Conservation (phyloP, 1,140 invertebrate species). For the Panagrolaimus sp. region DNA sequence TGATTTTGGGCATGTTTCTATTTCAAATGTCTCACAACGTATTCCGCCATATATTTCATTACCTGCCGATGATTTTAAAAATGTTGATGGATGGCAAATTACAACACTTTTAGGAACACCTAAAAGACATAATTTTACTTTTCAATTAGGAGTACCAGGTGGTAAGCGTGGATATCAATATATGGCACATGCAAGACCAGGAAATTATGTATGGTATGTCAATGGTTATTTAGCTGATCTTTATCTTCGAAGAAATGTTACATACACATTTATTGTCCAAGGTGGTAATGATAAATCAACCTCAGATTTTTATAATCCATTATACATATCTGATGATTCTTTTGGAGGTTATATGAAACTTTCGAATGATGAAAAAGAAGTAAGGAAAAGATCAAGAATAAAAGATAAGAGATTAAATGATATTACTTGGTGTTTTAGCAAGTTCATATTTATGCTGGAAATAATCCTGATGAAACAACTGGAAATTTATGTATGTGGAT, state of each 20-base stretch:
- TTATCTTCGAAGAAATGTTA: conserved; percentile 78
- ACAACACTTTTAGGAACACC: conserved; percentile 41
- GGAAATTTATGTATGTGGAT: conserved; percentile 44
- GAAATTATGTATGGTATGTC: conserved; percentile 84
- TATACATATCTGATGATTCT: conserved; percentile 87
- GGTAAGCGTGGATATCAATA: conserved; percentile 46
- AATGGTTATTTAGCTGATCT: conserved; percentile 87
- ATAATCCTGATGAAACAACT: conserved; percentile 22
- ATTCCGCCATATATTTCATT: conserved; percentile 52
- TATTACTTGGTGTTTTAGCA: background rate
- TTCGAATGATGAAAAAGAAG: conserved; percentile 71
- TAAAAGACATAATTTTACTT: conserved; percentile 51
- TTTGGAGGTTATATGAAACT: conserved; percentile 82
- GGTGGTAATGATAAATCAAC: conserved; percentile 73
- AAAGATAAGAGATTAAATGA: background rate
- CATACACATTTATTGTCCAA: conserved; percentile 78
- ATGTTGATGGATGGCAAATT: conserved; percentile 31
- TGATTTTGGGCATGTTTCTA: conserved; percentile 47
- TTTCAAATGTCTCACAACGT: conserved; percentile 40
- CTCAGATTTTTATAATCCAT: conserved; percentile 80
- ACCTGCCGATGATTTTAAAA: conserved; percentile 13
- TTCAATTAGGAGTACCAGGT: conserved; percentile 54
- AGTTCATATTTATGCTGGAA: background rate
- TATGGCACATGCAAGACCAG: conserved; percentile 26
- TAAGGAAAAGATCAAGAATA: too few species aligned